Percentiles rank a stretch among this genome's conserved stretches.
Conservation (phyloP, 2,797 vertebrate species). For the Podargus strigoides region DNA sequence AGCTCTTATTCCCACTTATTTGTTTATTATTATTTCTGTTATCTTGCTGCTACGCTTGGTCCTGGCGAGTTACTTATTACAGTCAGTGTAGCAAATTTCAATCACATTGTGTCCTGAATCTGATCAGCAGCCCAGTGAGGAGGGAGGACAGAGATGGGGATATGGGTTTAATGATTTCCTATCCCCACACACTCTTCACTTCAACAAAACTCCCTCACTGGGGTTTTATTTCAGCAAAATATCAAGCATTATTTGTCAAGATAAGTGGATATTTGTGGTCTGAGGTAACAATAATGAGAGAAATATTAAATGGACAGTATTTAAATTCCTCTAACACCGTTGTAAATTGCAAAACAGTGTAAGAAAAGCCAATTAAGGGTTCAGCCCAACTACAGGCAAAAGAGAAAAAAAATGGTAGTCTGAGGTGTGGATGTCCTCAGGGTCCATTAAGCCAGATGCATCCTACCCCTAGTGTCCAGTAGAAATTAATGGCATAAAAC, state of each 20-base stretch:
- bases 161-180: not conserved
- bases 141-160: not conserved
- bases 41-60: not conserved
- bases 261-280: not conserved
- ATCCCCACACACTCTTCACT: not conserved
- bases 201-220: not conserved
- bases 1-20: not conserved
- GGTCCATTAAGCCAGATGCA: rapidly evolving
- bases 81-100: not conserved
- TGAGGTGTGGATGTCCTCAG: not conserved
- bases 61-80: not conserved
- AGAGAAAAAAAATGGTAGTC: not conserved
- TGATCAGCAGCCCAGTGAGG: not conserved
- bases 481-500: not conserved
- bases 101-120: not conserved
- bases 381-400: not conserved
- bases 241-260: not conserved
- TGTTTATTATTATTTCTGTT: not conserved
- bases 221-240: not conserved
- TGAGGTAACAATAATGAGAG: not conserved
- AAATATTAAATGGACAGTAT: not conserved
- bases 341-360: not conserved
- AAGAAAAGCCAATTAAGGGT: not conserved
- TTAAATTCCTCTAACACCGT: not conserved
- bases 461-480: not conserved